These are phyloP conservation scores for Drosophila kuntzei DNA, from an alignment of 2,888 invertebrate genomes.

Conservation along the genomic window DNA sequence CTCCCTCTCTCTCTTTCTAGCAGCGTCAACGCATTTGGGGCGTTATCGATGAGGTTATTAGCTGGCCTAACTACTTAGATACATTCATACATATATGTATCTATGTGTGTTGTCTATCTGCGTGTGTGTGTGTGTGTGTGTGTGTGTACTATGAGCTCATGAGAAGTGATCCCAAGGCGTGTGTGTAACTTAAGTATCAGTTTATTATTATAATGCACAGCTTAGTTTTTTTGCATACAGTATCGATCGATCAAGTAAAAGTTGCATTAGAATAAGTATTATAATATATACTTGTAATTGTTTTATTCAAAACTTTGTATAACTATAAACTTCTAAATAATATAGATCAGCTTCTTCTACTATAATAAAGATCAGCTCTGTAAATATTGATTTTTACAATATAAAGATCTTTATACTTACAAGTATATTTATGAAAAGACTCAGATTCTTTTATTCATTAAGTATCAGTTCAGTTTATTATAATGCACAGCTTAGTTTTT, in stretches of 20 bases:
- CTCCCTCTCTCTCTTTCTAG: conserved; percentile 5
- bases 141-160: conserved; percentile 31
- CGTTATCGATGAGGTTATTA: conserved; percentile 61
- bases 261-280: background rate
- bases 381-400: no score
- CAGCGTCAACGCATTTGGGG: conserved; percentile 26
- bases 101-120: background rate
- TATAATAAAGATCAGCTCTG: no score
- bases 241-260: conserved; percentile 7
- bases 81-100: conserved; percentile 6
- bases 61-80: conserved; percentile 44
- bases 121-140: conserved; percentile 2
- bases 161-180: conserved; percentile 33
- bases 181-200: conserved; percentile 9
- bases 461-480: conserved; percentile 3
- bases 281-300: background rate
- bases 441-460: no score
- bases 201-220: background rate
- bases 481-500: conserved; percentile 3
- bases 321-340: no score
- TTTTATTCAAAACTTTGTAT: no score
- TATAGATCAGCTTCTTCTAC: no score
- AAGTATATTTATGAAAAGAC: no score
- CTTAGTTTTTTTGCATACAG: conserved; percentile 2
- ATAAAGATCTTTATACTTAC: no score